Base-by-base conservation (phyloP, 2,797 vertebrate genomes). In the Tenualosa thibaudeaui region DNA sequence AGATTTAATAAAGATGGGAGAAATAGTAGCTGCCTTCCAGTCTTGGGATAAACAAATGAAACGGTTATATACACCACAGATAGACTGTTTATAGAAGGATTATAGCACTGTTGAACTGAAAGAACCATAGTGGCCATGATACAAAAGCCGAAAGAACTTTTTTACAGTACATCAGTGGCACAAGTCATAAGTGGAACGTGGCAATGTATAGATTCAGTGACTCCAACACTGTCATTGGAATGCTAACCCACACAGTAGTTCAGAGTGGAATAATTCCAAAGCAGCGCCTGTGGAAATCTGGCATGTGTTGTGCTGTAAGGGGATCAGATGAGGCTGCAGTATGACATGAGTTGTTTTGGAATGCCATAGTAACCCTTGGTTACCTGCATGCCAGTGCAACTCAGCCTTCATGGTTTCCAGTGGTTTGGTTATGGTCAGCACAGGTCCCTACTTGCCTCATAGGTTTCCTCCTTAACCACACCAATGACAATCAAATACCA, bases 371-470 rank as follows among this genome's bases (percentile, higher is more conserved):
- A 78, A 43, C 71, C 40, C 40, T 0, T 46, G 17, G 15, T 78
- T 78, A 78, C 71, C 71, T 78, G 71, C 71, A 78, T 43, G 40
- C 37, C 7, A 6, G 17, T 22, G 40, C 71, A 78, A 40, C 17
- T 40, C 13, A 75, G 65, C 4, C 31, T 13, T 71, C 15, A 2
- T 75, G 68, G 31, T 15, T 40, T 75, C 5, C 31, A 2, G 37
- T 22, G 40, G 37, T 78, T 43, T 78, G 40, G 71, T 40, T 78
- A 8, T 78, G 37, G 71, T 78, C 71, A 78, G 71, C 71, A 46
- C 71, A 78, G 40, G 71, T 43, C 7, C 71, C 37, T 78, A 19
- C 71, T 78, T 78, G 71, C 71, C 19, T 22, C 5, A 37, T 2
- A 13, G 68, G 4, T 75, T 75, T 37, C 68, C 62, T 31, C 24